These are phyloP conservation scores for Hemiprocne comata DNA, from an alignment of 2,113 vertebrate species.

Conservation along the genomic window DNA sequence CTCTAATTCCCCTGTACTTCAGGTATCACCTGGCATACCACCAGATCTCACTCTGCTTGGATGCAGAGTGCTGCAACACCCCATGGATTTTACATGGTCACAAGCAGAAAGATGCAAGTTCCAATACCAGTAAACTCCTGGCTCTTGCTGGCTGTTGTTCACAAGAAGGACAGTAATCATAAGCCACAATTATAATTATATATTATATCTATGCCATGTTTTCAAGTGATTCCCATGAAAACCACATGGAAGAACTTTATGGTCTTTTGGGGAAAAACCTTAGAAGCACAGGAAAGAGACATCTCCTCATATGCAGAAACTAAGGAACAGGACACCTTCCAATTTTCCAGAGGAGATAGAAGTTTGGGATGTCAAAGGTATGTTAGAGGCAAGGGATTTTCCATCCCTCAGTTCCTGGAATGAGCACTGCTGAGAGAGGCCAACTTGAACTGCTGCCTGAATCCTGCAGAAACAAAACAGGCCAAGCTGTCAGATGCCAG, in stretches of 20 bases:
- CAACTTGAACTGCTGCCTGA: not conserved
- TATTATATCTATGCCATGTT: not conserved
- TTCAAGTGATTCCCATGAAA: not conserved
- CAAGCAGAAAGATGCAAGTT: not conserved
- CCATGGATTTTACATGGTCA: not conserved
- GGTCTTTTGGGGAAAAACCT: not conserved
- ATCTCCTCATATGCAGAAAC: not conserved
- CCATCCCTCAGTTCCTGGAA: not conserved
- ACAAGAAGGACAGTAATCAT: not conserved
- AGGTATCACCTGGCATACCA: not conserved
- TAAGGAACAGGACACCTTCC: not conserved
- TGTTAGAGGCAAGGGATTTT: not conserved
- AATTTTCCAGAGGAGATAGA: not conserved
- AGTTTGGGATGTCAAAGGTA: not conserved
- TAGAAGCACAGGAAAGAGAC: not conserved
- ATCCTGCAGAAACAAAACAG: not conserved
- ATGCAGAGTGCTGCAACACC: not conserved
- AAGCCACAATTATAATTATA: not conserved
- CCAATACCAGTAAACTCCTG: not conserved
- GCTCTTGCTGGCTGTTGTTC: not conserved
- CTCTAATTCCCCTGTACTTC: not conserved
- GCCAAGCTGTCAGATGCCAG: not conserved
- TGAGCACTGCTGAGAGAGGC: not conserved
- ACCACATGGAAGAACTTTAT: not conserved
- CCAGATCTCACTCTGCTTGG: not conserved